Evolutionary conservation across 2,888 invertebrate genomes (phyloP), one percentile per base, ranked within the genome.

Genomic region (Pachymerium ferrugineum): DNA sequence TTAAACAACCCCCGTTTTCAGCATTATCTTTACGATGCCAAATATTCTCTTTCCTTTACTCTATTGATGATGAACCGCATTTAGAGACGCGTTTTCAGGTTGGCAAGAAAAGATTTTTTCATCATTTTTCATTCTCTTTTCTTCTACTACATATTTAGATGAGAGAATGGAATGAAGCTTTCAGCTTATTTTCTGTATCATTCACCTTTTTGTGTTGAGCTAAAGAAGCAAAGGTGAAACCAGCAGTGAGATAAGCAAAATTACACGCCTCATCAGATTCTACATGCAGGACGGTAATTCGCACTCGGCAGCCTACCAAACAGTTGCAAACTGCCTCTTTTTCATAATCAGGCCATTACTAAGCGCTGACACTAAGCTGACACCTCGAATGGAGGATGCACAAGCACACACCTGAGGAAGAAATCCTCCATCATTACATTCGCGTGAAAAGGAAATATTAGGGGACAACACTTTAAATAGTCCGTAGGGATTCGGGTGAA

Each of bases 351-450:
- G 62, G 62, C 62, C 28, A 62, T 62, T 62, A 62, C 62, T 62
- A 62, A 62, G 62, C 62, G 62, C 62, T 62, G 62, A 62, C 62
- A 62, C 62, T 62, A 62, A 62, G 62, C 62, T 62, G 62, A 62
- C 62, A 62, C 62, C 62, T 62, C 62, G 28, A 62, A 62, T 22
- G 62, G 62, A 62, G 28, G 12, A 25, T 28, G 62, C 62, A 62
- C 3, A 47, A 62, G 25, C 62, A 62, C 62, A 62, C 62, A 62
- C 62, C 62, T 62, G 62, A 62, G 62, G 25, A 62, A 62, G 62
- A 62, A 62, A 62, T 62, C 62, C 12, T 10, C 2, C 25, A 28
- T 62, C 62, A 62, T 62, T 62, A 62, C 62, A n/a, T n/a, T 28
- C 28, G 62, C 62, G 62, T 28, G 10, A 62, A 62, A 62, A 14